Evolutionary conservation across 2,113 vertebrate genomes (phyloP).

Genomic region (Tachysurus fulvidraco): DNA sequence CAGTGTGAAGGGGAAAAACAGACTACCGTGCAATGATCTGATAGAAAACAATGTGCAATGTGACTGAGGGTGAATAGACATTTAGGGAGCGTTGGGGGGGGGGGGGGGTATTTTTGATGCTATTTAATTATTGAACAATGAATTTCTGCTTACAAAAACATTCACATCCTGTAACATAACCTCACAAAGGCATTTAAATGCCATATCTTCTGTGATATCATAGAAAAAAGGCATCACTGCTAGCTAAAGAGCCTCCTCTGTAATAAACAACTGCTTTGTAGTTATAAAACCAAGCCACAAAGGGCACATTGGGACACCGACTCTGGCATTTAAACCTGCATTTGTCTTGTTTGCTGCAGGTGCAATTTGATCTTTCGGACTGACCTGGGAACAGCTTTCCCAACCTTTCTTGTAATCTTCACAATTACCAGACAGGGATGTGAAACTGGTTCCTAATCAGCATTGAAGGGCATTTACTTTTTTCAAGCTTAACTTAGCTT

Average conservation of each 20-base stretch:
- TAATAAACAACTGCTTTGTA: slow-evolving; percentile 44
- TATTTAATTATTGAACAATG: background rate
- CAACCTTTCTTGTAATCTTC: background rate
- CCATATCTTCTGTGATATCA: slow-evolving; percentile 46
- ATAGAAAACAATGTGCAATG: background rate
- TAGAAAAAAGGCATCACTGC: background rate
- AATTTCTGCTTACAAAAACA: background rate
- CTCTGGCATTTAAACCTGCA: slow-evolving; percentile 40
- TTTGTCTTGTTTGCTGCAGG: slow-evolving; percentile 31
- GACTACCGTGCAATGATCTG: background rate
- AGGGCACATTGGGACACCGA: slow-evolving; percentile 35
- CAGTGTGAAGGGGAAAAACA: background rate
- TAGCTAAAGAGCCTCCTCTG: slow-evolving; percentile 30
- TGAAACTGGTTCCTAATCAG: slow-evolving; percentile 21
- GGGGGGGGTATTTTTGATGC: background rate
- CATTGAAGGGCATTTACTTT: slow-evolving; percentile 8
- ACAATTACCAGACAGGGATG: slow-evolving; percentile 18
- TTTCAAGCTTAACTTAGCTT: background rate
- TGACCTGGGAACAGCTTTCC: slow-evolving; percentile 32
- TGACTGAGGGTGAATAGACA: background rate
- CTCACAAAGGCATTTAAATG: slow-evolving; percentile 57
- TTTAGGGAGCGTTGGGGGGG: background rate
- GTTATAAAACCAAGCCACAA: slow-evolving; percentile 35
- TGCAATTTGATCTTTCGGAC: slow-evolving; percentile 8
- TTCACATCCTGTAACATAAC: background rate